These are phyloP conservation scores for Pollenia amentaria DNA, from an alignment of 2,888 invertebrate species.

Conservation along the genomic window DNA sequence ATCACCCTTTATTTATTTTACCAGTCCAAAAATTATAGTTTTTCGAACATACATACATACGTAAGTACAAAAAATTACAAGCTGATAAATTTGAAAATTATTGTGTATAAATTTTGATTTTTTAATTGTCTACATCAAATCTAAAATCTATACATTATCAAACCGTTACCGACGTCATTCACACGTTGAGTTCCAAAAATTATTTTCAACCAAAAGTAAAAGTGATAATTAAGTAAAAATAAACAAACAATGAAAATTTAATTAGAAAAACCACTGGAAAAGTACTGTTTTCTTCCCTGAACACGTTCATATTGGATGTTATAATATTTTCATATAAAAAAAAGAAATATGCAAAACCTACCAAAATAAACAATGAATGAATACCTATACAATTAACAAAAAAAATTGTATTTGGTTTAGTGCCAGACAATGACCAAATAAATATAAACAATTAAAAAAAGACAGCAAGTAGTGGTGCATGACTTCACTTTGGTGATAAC, in stretches of 20 bases:
- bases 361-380: slow-evolving; percentile 21
- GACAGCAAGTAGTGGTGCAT: background rate
- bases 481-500: background rate
- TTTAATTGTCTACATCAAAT: slow-evolving; percentile 7
- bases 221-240: slow-evolving; percentile 1
- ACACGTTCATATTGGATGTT: background rate
- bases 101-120: slow-evolving; percentile 13
- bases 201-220: slow-evolving; percentile 18
- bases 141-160: slow-evolving; percentile 1
- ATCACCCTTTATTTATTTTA: too few species aligned
- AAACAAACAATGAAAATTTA: slow-evolving; percentile 1
- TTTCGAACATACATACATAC: too few species aligned
- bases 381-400: background rate
- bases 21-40: too few species aligned
- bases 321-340: background rate
- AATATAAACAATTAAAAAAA: background rate
- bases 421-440: slow-evolving; percentile 1
- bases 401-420: background rate
- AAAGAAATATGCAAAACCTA: slow-evolving; percentile 11
- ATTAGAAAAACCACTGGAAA: slow-evolving; percentile 20
- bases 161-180: slow-evolving; percentile 26
- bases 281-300: background rate
- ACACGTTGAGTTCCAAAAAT: slow-evolving; percentile 19
- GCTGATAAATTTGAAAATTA: background rate
- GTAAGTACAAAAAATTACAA: background rate